Base-by-base conservation (phyloP, 2,797 vertebrate species). In the Eospalax fontanierii region DNA sequence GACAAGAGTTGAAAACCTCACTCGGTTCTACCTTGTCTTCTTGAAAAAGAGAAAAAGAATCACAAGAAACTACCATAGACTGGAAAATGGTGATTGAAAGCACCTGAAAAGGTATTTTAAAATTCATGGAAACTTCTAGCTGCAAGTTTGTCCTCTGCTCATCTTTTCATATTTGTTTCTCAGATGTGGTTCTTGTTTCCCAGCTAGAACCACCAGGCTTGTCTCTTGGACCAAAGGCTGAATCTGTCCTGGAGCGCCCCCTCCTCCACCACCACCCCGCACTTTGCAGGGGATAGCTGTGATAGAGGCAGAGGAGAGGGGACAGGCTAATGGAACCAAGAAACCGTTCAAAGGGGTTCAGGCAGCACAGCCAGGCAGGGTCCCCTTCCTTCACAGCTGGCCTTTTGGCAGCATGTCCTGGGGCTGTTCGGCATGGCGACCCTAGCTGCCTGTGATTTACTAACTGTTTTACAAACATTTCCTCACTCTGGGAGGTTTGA, bases 351-450 rank as follows among this genome's bases (percentile, higher is more conserved):
- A 18, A 50, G 11, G 21, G 96, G 95, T 9, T 92, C 70, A 87
- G 59, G 65, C 97, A 43, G 63, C 40, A 89, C 84, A 43, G 94
- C 70, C 16, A 63, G 38, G 85, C 87, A 95, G 16, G 59, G 91
- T 63, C 94, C 87, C 98, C 99, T 99, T 98, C 95, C 98, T 98
- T 97, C 99, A 97, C 99, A 99, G 99, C 99, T 99, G 99, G 99
- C 98, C 91, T 98, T 98, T 99, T 99, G 99, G 99, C 99, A 98
- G 70, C 92, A 92, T 82, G 97, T 98, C 98, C 92, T 91, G 98
- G 98, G 76, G 98, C 98, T 98, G 98, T 98, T 98, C 97, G 96
- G 98, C 98, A 96, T 92, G 97, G 98, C 98, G 99, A 99, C 99
- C 99, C 98, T 87, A 84, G 97, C 98, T 97, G 98, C 97, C 98